A percentile compares a stretch with the other conserved stretches of the same genome.
Conservation (phyloP, 2,888 invertebrate species). For the Hofmannophila pseudospretella region DNA sequence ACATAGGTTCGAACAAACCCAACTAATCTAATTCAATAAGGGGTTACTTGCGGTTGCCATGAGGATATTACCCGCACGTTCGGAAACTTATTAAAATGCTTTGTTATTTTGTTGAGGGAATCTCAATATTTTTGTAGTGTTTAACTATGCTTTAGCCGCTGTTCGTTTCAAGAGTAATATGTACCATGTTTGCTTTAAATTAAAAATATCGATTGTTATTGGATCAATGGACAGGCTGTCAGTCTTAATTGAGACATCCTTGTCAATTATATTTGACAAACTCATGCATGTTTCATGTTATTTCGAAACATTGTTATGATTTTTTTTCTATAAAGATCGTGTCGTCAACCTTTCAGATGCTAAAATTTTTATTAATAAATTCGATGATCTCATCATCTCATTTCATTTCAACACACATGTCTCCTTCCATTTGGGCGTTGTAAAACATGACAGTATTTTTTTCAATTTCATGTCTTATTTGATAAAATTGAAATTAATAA, state of each 20-base stretch:
- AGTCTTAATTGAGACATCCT: conserved; percentile 47
- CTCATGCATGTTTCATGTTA: too few relatives aligned
- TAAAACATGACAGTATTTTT: conserved; percentile 15
- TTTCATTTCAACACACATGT: conserved; percentile 9
- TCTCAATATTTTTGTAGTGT: neutral
- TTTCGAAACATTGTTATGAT: too few relatives aligned
- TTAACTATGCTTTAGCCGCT: conserved; percentile 12
- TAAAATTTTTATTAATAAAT: conserved; percentile 2
- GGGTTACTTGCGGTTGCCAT: conserved; percentile 12
- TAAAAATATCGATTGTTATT: conserved; percentile 39
- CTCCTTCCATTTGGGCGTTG: conserved; percentile 8
- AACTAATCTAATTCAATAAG: conserved; percentile 28
- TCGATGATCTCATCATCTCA: conserved; percentile 6
- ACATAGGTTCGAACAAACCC: conserved; percentile 36
- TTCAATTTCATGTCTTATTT: conserved; percentile 14
- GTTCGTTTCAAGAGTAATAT: conserved; percentile 30
- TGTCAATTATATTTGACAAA: conserved; percentile 22
- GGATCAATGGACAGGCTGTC: conserved; percentile 51
- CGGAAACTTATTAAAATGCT: conserved; percentile 3
- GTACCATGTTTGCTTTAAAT: conserved; percentile 52
- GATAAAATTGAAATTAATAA: conserved; percentile 14
- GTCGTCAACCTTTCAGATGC: neutral
- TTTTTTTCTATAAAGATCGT: neutral
- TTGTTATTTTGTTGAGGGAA: neutral
- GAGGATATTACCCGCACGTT: conserved; percentile 29